Conservation (phyloP, 2,888 invertebrate genomes). For the Agrochola macilenta region DNA sequence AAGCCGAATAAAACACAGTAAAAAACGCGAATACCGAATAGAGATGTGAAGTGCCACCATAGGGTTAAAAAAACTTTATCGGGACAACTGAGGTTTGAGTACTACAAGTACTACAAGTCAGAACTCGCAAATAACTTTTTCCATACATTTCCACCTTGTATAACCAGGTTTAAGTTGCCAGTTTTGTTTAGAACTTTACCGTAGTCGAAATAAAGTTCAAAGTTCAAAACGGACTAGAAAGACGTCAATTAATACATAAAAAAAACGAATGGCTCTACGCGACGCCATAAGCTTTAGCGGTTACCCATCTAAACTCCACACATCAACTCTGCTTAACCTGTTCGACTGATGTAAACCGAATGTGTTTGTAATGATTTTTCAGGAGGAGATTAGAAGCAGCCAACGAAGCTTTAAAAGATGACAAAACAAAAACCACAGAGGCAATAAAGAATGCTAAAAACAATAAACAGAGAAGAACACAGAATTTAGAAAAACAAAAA, state of each 20-base stretch:
- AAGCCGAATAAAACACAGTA: no score
- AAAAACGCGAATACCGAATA: no score
- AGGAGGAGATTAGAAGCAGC: conserved; percentile 82
- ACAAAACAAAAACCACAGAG: conserved; percentile 70
- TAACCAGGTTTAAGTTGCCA: neutral
- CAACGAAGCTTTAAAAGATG: conserved; percentile 66
- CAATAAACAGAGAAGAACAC: conserved; percentile 79
- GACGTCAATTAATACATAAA: neutral
- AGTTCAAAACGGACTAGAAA: no score
- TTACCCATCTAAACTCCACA: neutral
- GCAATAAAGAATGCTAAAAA: conserved; percentile 75
- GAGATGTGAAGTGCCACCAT: no score
- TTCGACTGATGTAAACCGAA: neutral
- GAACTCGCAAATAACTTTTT: no score
- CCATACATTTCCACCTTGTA: no score
- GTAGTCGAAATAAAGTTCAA: no score
- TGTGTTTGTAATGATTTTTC: conserved; percentile 38
- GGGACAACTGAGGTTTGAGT: no score
- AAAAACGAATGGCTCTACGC: neutral
- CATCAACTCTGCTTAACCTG: neutral
- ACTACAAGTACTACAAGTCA: no score
- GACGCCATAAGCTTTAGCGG: neutral
- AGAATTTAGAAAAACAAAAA: conserved; percentile 66
- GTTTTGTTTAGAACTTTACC: neutral
- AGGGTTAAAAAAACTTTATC: no score